Evolutionary conservation across 2,888 invertebrate species (phyloP).

Genomic region (Leptura quadrifasciata): DNA sequence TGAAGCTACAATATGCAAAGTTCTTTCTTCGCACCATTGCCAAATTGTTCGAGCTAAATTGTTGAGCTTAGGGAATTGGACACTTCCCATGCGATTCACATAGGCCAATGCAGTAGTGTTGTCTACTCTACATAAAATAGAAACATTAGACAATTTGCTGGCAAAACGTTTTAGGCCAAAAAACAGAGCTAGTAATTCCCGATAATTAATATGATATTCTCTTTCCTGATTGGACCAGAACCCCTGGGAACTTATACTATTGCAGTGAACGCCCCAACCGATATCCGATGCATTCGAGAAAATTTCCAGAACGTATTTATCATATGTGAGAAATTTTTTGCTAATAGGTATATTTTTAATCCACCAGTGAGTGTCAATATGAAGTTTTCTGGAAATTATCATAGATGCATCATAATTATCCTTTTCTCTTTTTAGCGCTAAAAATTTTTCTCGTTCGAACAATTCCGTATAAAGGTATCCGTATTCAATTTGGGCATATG

Average conservation of each 20-base stretch:
- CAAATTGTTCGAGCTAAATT: not conserved
- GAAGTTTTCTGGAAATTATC: too few species aligned
- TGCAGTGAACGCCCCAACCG: not conserved
- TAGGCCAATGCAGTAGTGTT: not conserved
- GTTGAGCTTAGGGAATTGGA: not conserved
- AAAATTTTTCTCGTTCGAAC: too few species aligned
- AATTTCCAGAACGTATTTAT: not conserved
- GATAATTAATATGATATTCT: not conserved
- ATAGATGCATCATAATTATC: too few species aligned
- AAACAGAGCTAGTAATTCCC: not conserved
- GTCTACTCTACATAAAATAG: not conserved
- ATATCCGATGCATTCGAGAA: not conserved
- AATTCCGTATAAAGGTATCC: too few species aligned
- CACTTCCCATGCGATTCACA: constrained; percentile 7
- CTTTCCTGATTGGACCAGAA: not conserved
- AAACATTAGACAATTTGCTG: not conserved
- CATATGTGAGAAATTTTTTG: not conserved
- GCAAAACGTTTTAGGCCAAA: constrained; percentile 12
- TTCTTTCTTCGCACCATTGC: not conserved
- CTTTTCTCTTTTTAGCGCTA: too few species aligned
- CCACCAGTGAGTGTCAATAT: not conserved
- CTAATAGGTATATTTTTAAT: not conserved
- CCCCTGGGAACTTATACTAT: not conserved
- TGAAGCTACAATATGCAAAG: constrained; percentile 6
- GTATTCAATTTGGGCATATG: too few species aligned